Conservation (phyloP, 2,888 invertebrate genomes). For the Trichogramma dendrolimi region DNA sequence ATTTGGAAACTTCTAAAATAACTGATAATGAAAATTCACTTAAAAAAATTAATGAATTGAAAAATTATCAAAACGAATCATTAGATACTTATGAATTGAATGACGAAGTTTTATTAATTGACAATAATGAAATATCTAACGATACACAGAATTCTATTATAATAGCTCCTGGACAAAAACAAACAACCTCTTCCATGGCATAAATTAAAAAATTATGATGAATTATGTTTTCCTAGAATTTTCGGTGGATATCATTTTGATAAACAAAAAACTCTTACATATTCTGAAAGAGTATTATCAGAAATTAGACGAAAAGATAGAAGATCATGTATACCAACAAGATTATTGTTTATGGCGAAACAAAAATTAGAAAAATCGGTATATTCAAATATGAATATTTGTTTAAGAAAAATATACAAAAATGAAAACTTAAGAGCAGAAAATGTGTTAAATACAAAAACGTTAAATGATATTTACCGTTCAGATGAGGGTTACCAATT, state of each 20-base stretch:
- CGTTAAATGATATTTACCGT: no score
- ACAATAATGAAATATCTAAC: slow-evolving; percentile 25
- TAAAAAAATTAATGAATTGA: no score
- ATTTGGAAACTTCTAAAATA: slow-evolving; percentile 7
- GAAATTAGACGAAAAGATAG: slow-evolving; percentile 19
- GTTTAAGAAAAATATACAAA: no score
- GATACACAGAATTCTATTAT: slow-evolving; percentile 23
- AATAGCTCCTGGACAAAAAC: slow-evolving; percentile 36
- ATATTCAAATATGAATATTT: no score
- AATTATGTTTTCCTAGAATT: slow-evolving; percentile 34
- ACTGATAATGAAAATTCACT: no score
- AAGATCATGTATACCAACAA: slow-evolving; percentile 9
- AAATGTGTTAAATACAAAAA: no score
- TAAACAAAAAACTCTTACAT: slow-evolving; percentile 11
- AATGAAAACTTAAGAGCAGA: no score
- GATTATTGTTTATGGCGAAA: no score
- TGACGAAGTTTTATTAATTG: slow-evolving; percentile 31
- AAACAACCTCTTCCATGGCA: slow-evolving; percentile 34
- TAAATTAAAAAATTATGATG: slow-evolving; percentile 30
- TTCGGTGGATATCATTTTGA: slow-evolving; percentile 24
- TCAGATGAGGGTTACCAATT: no score
- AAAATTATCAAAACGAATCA: no score
- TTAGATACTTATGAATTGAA: slow-evolving; percentile 13
- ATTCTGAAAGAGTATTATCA: slow-evolving; percentile 14
- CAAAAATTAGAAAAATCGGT: no score